phyloP scores from a whole-genome alignment of 1,140 invertebrate genomes.

The Papilio aristodemus region DNA sequence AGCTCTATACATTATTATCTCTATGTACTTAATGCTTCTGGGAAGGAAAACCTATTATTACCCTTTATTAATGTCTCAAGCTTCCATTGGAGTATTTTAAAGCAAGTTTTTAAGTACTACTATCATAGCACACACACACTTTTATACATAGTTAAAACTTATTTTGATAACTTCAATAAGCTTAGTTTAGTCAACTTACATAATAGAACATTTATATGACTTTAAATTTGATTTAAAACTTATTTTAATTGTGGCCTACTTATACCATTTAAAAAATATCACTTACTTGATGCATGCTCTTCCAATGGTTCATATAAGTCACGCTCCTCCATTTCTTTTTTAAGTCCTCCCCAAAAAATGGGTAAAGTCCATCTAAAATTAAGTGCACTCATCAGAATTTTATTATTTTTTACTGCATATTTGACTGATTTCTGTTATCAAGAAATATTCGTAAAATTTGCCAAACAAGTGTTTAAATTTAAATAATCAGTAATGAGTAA shows the following conservation, averaged over 20 bases:
- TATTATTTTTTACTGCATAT: conserved; percentile 13
- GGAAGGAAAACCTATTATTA: too few species aligned
- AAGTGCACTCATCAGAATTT: conserved; percentile 34
- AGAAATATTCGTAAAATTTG: neutral
- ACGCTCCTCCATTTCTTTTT: conserved; percentile 81
- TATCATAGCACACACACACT: too few species aligned
- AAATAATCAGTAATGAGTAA: neutral
- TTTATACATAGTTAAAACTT: too few species aligned
- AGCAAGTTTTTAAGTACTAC: too few species aligned
- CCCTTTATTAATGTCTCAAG: too few species aligned
- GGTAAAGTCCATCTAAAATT: conserved; percentile 80
- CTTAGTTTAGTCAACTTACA: too few species aligned
- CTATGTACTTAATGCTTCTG: too few species aligned
- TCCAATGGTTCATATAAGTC: conserved; percentile 83
- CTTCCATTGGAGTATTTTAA: too few species aligned
- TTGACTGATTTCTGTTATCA: neutral
- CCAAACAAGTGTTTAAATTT: neutral
- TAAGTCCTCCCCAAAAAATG: conserved; percentile 80
- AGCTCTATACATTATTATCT: too few species aligned
- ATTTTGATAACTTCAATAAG: too few species aligned
- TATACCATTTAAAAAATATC: conserved; percentile 18
- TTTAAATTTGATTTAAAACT: too few species aligned
- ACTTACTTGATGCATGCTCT: conserved; percentile 81
- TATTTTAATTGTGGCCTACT: neutral
- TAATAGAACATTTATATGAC: too few species aligned